Percentiles rank a stretch among this genome's conserved stretches.
Conservation (phyloP, 2,113 vertebrate species). For the Nannospalax galili region DNA sequence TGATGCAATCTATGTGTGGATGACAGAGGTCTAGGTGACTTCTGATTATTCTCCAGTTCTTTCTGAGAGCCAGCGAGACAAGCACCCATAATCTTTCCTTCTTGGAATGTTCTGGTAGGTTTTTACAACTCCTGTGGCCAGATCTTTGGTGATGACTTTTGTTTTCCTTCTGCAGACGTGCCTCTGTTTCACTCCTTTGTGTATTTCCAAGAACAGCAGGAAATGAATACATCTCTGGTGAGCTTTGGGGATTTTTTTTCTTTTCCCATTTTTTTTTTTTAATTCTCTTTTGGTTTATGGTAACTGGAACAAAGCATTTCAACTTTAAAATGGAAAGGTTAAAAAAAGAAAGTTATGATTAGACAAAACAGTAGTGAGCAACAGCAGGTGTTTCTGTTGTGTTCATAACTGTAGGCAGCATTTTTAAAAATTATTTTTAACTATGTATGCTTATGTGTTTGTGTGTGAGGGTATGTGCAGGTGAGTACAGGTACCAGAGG, state of each 20-base stretch:
- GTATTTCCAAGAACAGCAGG: constrained; percentile 19
- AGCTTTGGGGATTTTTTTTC: constrained; percentile 51
- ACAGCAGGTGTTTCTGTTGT: background rate
- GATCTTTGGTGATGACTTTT: background rate
- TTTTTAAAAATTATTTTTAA: too few species aligned
- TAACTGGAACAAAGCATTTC: too few species aligned
- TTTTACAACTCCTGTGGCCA: background rate
- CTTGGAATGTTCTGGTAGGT: background rate
- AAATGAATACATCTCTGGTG: constrained; percentile 71
- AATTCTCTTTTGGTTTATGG: background rate
- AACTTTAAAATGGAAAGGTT: too few species aligned
- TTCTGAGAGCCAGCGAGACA: background rate
- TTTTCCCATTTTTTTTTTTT: background rate
- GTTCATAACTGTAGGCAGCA: too few species aligned
- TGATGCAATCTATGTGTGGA: accelerated
- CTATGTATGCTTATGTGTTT: too few species aligned
- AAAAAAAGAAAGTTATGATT: background rate
- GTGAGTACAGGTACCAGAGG: too few species aligned
- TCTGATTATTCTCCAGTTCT: background rate
- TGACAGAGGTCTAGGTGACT: background rate
- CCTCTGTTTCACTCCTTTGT: background rate
- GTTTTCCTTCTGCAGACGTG: background rate
- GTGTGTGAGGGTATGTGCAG: too few species aligned
- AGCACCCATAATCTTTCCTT: background rate
- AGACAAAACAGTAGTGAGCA: background rate